Conservation (phyloP, 2,888 invertebrate genomes). For the Orthonychiurus folsomi region DNA sequence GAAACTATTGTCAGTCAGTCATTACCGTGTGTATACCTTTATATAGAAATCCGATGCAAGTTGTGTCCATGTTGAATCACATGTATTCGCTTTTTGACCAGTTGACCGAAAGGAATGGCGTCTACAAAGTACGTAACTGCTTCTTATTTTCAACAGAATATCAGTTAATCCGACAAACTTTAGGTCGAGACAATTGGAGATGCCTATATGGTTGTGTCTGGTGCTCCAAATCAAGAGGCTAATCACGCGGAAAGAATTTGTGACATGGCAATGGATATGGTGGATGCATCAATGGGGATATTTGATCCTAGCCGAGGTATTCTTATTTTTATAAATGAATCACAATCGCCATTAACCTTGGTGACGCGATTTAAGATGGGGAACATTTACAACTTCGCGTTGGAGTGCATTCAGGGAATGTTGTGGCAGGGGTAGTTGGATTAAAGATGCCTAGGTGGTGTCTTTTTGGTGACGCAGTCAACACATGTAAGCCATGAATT, state of each 20-base stretch:
- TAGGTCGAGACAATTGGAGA: conserved; percentile 96
- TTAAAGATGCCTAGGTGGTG: conserved; percentile 83
- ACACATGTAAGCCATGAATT: conserved; percentile 49
- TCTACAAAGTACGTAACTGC: conserved; percentile 71
- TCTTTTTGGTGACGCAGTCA: conserved; percentile 82
- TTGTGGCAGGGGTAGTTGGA: conserved; percentile 88
- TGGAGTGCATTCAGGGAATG: conserved; percentile 54
- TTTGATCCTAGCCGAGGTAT: conserved; percentile 42
- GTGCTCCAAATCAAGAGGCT: conserved; percentile 79
- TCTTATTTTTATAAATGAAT: conserved; percentile 11
- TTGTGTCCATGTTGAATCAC: conserved; percentile 85
- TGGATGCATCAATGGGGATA: conserved; percentile 73
- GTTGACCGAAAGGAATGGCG: conserved; percentile 80
- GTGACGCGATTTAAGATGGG: conserved; percentile 19
- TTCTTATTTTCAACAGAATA: not conserved
- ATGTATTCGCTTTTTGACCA: conserved; percentile 93
- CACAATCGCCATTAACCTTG: too few species aligned
- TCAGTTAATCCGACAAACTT: not conserved
- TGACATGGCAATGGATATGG: conserved; percentile 94
- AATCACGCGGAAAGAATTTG: conserved; percentile 88
- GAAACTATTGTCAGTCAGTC: too few species aligned
- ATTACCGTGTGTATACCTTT: too few species aligned
- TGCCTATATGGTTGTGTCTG: conserved; percentile 96
- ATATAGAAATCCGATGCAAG: conserved; percentile 85
- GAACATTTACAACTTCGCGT: conserved; percentile 34